Evolutionary conservation across 2,113 vertebrate genomes (phyloP), one percentile per base, ranked within the genome.

Genomic region (Daboia siamensis): DNA sequence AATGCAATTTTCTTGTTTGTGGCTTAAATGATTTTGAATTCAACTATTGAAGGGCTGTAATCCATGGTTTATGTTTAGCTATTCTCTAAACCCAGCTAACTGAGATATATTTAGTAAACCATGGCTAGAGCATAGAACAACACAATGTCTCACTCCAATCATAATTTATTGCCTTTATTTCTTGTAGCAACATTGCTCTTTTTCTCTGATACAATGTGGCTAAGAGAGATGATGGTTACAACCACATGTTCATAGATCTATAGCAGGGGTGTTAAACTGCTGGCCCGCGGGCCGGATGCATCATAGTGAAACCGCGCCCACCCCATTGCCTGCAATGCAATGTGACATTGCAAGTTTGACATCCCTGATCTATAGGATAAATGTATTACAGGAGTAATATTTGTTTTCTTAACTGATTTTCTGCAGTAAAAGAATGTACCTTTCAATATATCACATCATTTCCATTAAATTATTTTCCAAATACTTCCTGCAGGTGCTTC

Each of bases 401-500:
- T 6, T 44, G 15, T 69, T 87, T 91, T 51, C 48, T 88, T 55
- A 26, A 26, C 7, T 88, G 29, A 39, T 55, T 24, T 8, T 92
- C 48, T 9, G 39, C n/a, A 69, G 13, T 69, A 44, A 87, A 61
- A 69, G 90, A 46, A 0, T 24, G 0, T 55, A 24, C 4, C 24
- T 24, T 3, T 74, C 44, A 48, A 86, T 94, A 24, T n/a, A 90
- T 51, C 90, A 0, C 29, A 84, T 85, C 91, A 74, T 80, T 15
- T 59, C 46, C 44, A 46, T 51, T 23, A 52, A 17, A 80, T 74
- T 46, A 13, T 57, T 91, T 89, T 94, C 59, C 86, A 61, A 92
- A 94, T 59, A 90, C 69, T 93, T 94, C 95, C 95, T 93, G 90
- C 92, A 13, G 90, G 94, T 17, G 51, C 90, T 93, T 88, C 93